A percentile compares a stretch with the other conserved stretches of the same genome.
These are phyloP conservation scores for Ibidorhyncha struthersii DNA, from an alignment of 2,113 vertebrate species.

Conservation along the genomic window DNA sequence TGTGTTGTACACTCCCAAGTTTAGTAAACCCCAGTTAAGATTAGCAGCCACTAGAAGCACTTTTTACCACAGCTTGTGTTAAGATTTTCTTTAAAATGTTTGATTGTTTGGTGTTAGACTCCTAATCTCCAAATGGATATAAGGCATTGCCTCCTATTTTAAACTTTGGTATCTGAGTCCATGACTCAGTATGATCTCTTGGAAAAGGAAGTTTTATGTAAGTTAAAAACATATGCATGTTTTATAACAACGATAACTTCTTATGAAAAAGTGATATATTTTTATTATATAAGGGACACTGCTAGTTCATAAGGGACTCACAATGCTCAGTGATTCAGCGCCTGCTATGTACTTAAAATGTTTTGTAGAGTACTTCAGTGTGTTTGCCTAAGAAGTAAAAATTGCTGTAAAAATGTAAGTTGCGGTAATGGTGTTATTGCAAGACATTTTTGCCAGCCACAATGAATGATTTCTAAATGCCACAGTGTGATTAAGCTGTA, in stretches of 20 bases:
- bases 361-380: conserved; percentile 46
- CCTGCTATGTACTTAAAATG: conserved; percentile 9
- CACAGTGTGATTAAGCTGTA: conserved; percentile 64
- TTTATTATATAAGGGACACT: conserved; percentile 16
- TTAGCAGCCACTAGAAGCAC: background rate
- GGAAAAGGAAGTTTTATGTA: background rate
- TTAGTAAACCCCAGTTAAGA: background rate
- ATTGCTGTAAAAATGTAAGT: conserved; percentile 58
- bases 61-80: background rate
- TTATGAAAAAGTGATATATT: conserved; percentile 46
- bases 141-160: background rate
- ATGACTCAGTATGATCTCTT: background rate
- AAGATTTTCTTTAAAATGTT: background rate
- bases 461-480: conserved; percentile 60
- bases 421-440: conserved; percentile 18
- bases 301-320: background rate
- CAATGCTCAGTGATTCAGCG: conserved; percentile 32
- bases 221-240: conserved; percentile 20
- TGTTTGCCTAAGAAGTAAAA: conserved; percentile 65
- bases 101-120: background rate
- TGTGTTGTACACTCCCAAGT: background rate
- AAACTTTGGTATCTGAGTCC: background rate
- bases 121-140: background rate
- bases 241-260: background rate
- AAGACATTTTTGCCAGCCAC: conserved; percentile 51